Percentiles rank a stretch among this genome's conserved stretches.
Evolutionary conservation across 2,113 vertebrate genomes (phyloP).

Genomic region (Labeo rohita): DNA sequence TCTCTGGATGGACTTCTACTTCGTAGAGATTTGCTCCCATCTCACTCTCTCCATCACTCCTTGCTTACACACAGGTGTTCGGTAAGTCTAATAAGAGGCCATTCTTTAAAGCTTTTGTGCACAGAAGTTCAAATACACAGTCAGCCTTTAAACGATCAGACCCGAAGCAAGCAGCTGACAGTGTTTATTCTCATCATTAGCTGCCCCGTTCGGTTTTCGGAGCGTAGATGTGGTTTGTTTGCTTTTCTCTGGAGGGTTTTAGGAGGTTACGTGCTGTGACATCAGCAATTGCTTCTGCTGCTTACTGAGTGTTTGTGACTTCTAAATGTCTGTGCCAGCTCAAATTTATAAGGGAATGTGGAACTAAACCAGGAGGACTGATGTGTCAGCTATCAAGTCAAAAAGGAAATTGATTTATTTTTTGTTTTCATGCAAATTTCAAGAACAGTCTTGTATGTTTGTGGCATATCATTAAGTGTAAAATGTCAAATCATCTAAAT

Average conservation of each 20-base stretch:
- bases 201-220: not conserved
- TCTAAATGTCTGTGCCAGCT: constrained; percentile 2
- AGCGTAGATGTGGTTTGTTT: constrained; percentile 15
- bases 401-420: not conserved
- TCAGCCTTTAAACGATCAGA: constrained; percentile 13
- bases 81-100: not conserved
- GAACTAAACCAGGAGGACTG: not conserved
- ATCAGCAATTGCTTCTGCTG: constrained; percentile 6
- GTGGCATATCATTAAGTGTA: not conserved
- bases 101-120: constrained; percentile 7
- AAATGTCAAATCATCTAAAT: not conserved
- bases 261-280: constrained; percentile 29
- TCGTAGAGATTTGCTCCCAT: not conserved
- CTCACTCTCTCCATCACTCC: not conserved
- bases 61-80: not conserved
- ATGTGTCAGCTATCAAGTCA: not conserved
- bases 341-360: not conserved
- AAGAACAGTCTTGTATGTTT: not conserved
- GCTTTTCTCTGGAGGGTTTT: constrained; percentile 28
- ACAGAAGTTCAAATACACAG: constrained; percentile 32
- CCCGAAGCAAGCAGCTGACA: constrained; percentile 24
- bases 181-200: constrained; percentile 30
- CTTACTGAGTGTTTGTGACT: constrained; percentile 20
- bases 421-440: not conserved
- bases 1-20: constrained; percentile 7